Evolutionary conservation across 2,888 invertebrate species (phyloP), one percentile per base, ranked within the genome.

Genomic region (Pilophorus perplexus): DNA sequence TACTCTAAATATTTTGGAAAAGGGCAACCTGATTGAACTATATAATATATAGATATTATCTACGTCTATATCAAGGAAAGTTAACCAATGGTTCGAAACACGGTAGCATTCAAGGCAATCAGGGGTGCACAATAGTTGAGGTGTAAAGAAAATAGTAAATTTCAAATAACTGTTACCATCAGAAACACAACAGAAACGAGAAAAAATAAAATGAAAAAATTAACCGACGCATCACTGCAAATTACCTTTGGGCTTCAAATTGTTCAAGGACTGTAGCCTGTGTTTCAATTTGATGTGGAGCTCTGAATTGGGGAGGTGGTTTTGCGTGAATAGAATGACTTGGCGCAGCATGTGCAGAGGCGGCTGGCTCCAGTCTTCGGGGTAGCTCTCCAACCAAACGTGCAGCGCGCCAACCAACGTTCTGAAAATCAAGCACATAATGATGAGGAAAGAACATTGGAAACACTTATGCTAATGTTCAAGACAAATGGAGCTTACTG

Each of bases 351-450:
- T 85, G 77, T 90, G 89, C 74, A 84, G 83, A 54, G 91, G 90
- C 38, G 88, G 83, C 72, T 90, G 88, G 69, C 87, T 85, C 78
- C 83, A 83, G 80, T 99, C 99, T 78, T 97, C 96, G 40, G 95
- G 93, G 78, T 95, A 98, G 67, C 92, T 90, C 80, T 98, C 97
- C 76, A 99, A 79, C 99, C 99, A 99, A 46, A 97, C 94, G 76
- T 94, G 93, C 72, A 98, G 83, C 69, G 91, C 90, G 72, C 91
- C 89, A 74, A 93, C 86, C 77, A 94, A 83, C 71, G 92, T 91
- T 79, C 89, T 90, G 76, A 71, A 33, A 59, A 66, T 10, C 14
- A 12, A 42, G 8, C 12, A 42, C 8, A 14, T 22, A 50, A 25
- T n/a, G 42, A 42, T 8, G 42, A n/a, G n/a, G n/a, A n/a, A n/a